phyloP scores from a whole-genome alignment of 2,797 vertebrate genomes.

The Paratrypauchen microcephalus region DNA sequence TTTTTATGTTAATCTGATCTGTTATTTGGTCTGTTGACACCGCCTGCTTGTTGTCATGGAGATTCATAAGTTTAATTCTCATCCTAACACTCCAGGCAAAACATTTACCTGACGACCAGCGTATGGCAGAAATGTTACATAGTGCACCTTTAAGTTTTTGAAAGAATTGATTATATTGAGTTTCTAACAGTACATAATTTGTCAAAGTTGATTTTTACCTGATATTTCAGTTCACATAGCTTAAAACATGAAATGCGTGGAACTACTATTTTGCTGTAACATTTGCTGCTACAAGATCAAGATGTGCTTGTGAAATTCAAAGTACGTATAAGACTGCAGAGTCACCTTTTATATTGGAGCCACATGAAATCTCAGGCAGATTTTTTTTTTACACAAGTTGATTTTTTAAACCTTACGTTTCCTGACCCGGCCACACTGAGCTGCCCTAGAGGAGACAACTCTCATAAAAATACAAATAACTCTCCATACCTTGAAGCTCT shows the following conservation, averaged over 20 bases:
- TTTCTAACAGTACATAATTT: no score
- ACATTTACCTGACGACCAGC: neutral
- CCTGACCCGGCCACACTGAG: neutral
- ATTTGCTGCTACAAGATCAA: neutral
- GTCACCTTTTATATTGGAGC: neutral
- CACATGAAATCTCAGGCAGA: neutral
- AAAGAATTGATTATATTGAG: no score
- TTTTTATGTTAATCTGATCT: no score
- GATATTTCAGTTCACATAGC: no score
- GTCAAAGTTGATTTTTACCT: no score
- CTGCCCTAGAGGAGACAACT: neutral
- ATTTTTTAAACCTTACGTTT: neutral
- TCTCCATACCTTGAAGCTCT: conserved; percentile 14
- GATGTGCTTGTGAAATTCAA: neutral
- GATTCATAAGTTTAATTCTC: no score
- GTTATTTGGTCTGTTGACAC: no score
- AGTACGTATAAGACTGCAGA: neutral
- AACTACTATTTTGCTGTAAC: neutral
- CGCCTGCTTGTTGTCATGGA: no score
- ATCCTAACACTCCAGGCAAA: neutral
- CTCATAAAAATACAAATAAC: conserved; percentile 12
- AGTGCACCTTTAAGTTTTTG: no score
- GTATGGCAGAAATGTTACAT: neutral
- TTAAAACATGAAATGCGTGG: neutral
- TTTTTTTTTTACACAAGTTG: neutral